Conservation (phyloP, 2,888 invertebrate genomes). For the Thecocarcelia acutangulata region DNA sequence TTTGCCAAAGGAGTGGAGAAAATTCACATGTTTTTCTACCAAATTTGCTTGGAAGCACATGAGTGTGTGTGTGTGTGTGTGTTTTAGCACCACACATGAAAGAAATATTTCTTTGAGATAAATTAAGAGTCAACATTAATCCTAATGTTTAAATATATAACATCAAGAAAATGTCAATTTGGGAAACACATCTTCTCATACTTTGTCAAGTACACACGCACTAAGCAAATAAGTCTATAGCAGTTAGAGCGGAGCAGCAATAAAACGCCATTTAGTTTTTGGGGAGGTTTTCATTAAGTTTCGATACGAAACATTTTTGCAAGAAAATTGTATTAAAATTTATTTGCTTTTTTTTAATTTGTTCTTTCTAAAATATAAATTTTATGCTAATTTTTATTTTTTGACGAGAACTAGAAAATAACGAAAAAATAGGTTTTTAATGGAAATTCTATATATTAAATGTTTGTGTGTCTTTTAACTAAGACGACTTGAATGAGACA, state of each 20-base stretch:
- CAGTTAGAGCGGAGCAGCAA: neutral
- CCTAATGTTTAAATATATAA: conserved; percentile 39
- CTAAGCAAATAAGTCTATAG: conserved; percentile 1
- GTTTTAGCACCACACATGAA: conserved; percentile 34
- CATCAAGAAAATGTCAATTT: conserved; percentile 47
- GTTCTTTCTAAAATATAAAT: neutral
- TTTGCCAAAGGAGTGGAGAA: conserved; percentile 32
- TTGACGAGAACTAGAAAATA: neutral
- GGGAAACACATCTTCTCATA: conserved; percentile 6
- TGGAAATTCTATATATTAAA: neutral
- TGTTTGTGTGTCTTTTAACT: no score
- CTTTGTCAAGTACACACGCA: neutral
- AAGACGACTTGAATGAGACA: no score
- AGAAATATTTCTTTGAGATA: conserved; percentile 6
- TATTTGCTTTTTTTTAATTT: neutral
- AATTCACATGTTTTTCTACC: neutral
- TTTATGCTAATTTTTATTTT: neutral
- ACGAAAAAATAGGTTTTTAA: neutral
- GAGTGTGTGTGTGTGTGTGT: conserved; percentile 8
- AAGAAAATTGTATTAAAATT: neutral
- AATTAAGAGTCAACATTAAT: conserved; percentile 66
- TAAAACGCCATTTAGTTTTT: conserved; percentile 20
- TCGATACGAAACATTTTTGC: neutral
- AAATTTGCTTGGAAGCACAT: neutral
- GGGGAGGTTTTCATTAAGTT: conserved; percentile 14